Percentiles rank a stretch among this genome's conserved stretches.
These are phyloP conservation scores for Chloroclysta siterata DNA, from an alignment of 2,888 invertebrate species.

Conservation along the genomic window DNA sequence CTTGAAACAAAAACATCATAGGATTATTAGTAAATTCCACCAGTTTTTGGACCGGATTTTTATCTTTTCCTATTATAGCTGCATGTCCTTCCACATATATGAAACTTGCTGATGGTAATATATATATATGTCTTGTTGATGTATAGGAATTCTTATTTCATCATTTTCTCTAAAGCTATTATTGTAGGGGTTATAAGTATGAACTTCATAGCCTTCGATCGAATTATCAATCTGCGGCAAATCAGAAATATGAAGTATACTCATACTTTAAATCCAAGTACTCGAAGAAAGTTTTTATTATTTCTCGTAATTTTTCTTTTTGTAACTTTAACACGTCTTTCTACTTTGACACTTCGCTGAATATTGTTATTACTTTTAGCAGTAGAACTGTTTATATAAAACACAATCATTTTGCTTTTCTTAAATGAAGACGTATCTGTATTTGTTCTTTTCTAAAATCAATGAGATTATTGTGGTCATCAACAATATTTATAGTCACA, in stretches of 20 bases:
- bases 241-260: not conserved
- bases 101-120: slow-evolving; percentile 7
- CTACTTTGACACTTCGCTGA: not conserved
- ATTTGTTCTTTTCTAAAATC: slow-evolving; percentile 7
- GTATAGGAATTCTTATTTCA: slow-evolving; percentile 10
- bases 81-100: slow-evolving; percentile 1
- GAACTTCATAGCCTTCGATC: slow-evolving; percentile 10
- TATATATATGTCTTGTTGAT: slow-evolving; percentile 11
- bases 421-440: slow-evolving; percentile 3
- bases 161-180: slow-evolving; percentile 13
- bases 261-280: slow-evolving; percentile 6
- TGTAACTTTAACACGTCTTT: slow-evolving; percentile 1
- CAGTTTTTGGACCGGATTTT: not conserved
- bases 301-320: not conserved
- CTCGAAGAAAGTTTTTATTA: not conserved
- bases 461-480: not conserved
- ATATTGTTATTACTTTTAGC: not conserved
- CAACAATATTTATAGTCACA: not conserved
- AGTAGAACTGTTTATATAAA: not conserved
- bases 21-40: slow-evolving; percentile 6
- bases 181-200: slow-evolving; percentile 10
- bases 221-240: slow-evolving; percentile 3
- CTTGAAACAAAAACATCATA: slow-evolving; percentile 2
- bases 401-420: slow-evolving; percentile 6
- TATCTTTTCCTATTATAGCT: not conserved